A percentile compares a stretch with the other conserved stretches of the same genome.
Conservation (phyloP, 2,113 vertebrate genomes). For the Halichoeres trimaculatus region DNA sequence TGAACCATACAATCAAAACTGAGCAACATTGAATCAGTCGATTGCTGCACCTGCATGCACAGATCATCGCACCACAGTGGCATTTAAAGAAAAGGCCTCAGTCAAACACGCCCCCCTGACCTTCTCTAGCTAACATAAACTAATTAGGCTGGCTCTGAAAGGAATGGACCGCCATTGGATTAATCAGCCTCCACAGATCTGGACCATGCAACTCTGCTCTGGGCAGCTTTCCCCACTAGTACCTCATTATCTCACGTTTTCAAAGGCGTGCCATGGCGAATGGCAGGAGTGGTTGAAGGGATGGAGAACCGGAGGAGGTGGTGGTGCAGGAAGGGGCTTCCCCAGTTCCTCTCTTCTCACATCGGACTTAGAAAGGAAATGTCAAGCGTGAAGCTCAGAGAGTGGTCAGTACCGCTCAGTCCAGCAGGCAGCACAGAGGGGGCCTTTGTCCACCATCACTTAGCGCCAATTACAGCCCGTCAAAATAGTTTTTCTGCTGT, state of each 20-base stretch:
- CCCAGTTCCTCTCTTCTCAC: conserved; percentile 74
- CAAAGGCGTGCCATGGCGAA: conserved; percentile 68
- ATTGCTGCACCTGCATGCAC: conserved; percentile 94
- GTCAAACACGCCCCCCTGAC: conserved; percentile 89
- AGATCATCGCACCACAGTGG: conserved; percentile 92
- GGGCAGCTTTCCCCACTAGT: conserved; percentile 72
- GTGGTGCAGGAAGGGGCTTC: conserved; percentile 74
- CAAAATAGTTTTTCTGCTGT: conserved; percentile 94
- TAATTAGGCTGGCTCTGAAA: conserved; percentile 89
- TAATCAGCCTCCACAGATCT: conserved; percentile 83
- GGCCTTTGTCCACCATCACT: conserved; percentile 91
- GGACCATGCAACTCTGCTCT: conserved; percentile 75
- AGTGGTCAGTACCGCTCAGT: conserved; percentile 75
- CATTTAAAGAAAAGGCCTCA: conserved; percentile 88
- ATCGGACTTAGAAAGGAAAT: conserved; percentile 78
- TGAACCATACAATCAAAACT: conserved; percentile 80
- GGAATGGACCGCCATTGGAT: conserved; percentile 85
- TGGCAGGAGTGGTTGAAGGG: conserved; percentile 59
- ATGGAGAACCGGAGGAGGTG: conserved; percentile 67
- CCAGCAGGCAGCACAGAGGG: conserved; percentile 84
- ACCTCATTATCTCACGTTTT: conserved; percentile 86
- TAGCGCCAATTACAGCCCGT: conserved; percentile 93
- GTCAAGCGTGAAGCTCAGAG: conserved; percentile 78
- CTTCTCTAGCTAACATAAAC: conserved; percentile 97
- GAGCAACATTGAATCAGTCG: conserved; percentile 88